Base-by-base conservation (phyloP, 2,888 invertebrate species). In the Auanema sp. region DNA sequence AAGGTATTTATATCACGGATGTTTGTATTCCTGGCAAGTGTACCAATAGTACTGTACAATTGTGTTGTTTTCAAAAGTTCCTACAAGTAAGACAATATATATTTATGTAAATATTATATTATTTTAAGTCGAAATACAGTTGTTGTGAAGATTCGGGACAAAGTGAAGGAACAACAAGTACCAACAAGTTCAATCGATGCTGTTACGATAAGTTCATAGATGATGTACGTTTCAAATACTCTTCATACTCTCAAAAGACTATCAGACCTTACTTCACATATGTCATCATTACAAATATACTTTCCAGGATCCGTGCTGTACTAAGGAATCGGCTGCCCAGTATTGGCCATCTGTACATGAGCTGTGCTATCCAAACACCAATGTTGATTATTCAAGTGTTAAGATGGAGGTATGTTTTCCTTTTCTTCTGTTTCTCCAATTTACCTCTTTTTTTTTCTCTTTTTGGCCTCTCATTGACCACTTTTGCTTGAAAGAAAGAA, bases 1-100 rank as follows among this genome's bases (percentile, higher is more conserved):
- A 77, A 23, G 76, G 81, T 16, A 60, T 83, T 43, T 77, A 83
- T 33, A 55, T 83, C 47, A 81, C 82, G 8, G 81, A 83, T 55
- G 69, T 78, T 43, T 83, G 83, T 66, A 59, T 75, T n/a, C 77
- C 80, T 0, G 80, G 80, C 51, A 76, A 75, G 61, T 83, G 83
- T 60, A 74, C 79, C 3, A 80, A 80, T 40, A 60, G 69, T 14
- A 83, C 81, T 0, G 60, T 67, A 0, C 81, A 80, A 44, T 61
- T 84, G 18, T 83, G 83, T 50, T 83, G 83, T 57, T 78, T 83
- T 47, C 83, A 83, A 63, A 81, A 81, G 56, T 83, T 83, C 63
- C 60, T 84, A n/a, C 83, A 83, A 75, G 81, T 79, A 44, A 5
- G 44, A 18, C 43, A 16, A 8, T 16, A 14, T 18, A n/a, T 56